Conservation (phyloP, 2,113 vertebrate species). For the Chaetorhynchus papuensis region DNA sequence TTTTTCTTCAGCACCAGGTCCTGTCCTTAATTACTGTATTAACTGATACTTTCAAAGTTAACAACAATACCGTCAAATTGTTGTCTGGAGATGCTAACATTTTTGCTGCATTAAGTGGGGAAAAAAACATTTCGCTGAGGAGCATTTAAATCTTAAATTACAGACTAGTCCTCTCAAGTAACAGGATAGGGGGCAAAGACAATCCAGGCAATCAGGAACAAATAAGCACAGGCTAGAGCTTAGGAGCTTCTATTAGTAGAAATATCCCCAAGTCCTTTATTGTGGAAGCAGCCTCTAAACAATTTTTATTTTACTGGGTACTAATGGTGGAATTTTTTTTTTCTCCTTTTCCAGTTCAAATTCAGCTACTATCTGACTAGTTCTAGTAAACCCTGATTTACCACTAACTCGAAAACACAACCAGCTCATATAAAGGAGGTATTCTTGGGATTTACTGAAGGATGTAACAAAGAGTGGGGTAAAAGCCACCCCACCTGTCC, state of each 20-base stretch:
- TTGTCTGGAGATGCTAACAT: not conserved
- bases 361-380: not conserved
- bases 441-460: not conserved
- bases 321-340: not conserved
- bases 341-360: not conserved
- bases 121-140: not conserved
- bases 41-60: not conserved
- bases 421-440: not conserved
- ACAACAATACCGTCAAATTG: not conserved
- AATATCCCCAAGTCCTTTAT: not conserved
- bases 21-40: not conserved
- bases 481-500: not conserved
- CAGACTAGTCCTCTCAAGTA: not conserved
- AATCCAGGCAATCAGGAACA: not conserved
- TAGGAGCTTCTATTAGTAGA: not conserved
- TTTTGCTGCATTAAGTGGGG: not conserved
- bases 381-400: not conserved
- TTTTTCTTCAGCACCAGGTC: not conserved
- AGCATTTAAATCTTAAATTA: not conserved
- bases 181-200: not conserved
- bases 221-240: not conserved
- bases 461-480: not conserved
- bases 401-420: not conserved
- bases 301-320: not conserved
- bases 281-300: not conserved